Conservation (phyloP, 2,888 invertebrate species). For the Muschampia plurimacula region DNA sequence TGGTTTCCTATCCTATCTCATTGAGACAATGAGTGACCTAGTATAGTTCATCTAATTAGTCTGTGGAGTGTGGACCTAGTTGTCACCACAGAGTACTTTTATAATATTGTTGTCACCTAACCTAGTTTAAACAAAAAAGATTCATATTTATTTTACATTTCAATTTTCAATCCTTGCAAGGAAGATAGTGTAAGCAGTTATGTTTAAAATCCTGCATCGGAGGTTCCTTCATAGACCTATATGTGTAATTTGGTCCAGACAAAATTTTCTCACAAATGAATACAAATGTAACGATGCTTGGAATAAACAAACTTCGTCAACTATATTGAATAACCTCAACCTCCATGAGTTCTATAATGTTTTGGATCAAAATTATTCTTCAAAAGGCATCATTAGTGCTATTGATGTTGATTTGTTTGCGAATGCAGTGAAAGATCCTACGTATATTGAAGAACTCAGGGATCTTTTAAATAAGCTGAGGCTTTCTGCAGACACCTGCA, state of each 20-base stretch:
- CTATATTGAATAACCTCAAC: conserved; percentile 87
- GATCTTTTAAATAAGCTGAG: conserved; percentile 90
- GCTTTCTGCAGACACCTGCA: conserved; percentile 89
- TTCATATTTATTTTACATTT: too few relatives aligned
- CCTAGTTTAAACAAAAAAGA: too few relatives aligned
- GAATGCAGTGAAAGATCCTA: conserved; percentile 86
- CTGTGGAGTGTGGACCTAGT: too few relatives aligned
- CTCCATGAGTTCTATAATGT: conserved; percentile 89
- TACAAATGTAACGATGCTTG: conserved; percentile 91
- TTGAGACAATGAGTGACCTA: too few relatives aligned
- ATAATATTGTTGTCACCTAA: too few relatives aligned
- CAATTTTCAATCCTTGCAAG: too few relatives aligned
- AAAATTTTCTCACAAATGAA: conserved; percentile 88
- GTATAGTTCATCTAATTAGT: too few relatives aligned
- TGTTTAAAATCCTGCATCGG: conserved; percentile 13
- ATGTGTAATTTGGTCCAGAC: conserved; percentile 8
- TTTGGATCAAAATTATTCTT: conserved; percentile 88
- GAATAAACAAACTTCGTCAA: conserved; percentile 87
- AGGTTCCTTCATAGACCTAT: conserved; percentile 27
- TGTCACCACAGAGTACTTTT: too few relatives aligned
- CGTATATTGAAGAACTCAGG: conserved; percentile 89
- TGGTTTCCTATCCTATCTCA: too few relatives aligned
- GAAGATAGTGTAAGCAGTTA: background rate
- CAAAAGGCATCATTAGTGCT: conserved; percentile 88
- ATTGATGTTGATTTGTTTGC: conserved; percentile 94